phyloP scores from a whole-genome alignment of 92 coral and sea anemone species.

The Porites rus region DNA sequence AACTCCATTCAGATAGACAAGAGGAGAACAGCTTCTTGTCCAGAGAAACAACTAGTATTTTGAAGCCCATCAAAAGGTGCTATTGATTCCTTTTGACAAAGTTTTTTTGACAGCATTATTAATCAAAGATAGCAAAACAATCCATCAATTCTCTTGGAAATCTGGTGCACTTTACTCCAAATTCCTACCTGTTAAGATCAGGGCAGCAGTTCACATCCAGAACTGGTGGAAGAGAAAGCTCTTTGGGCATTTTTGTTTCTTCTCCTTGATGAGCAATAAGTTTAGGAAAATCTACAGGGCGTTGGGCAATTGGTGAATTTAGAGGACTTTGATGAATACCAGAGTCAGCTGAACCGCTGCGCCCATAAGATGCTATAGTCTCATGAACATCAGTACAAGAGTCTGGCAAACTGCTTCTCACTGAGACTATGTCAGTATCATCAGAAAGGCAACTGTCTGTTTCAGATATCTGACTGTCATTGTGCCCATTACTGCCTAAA shows the following conservation, averaged over 20 bases:
- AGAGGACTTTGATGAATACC: constrained; percentile 74
- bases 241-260: constrained; percentile 75
- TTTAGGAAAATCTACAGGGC: constrained; percentile 44
- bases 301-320: constrained; percentile 47
- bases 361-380: constrained; percentile 73
- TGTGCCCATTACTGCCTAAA: constrained; percentile 14
- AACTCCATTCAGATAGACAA: no score
- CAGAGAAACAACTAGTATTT: no score
- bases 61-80: no score
- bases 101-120: no score
- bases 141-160: no score
- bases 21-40: no score
- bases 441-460: constrained; percentile 68
- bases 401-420: constrained; percentile 10
- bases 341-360: constrained; percentile 86
- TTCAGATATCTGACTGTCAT: constrained; percentile 21
- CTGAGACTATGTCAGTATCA: constrained; percentile 55
- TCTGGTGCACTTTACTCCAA: no score
- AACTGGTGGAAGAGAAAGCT: constrained; percentile 64
- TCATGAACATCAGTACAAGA: constrained; percentile 22
- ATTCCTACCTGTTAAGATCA: constrained; percentile 30
- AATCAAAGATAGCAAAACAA: no score
- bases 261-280: constrained; percentile 52
- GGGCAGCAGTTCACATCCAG: constrained; percentile 8
- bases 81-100: no score